Percentiles rank a stretch among this genome's conserved stretches.
Conservation (phyloP, 2,113 vertebrate genomes). For the Urocynchramus pylzowi region DNA sequence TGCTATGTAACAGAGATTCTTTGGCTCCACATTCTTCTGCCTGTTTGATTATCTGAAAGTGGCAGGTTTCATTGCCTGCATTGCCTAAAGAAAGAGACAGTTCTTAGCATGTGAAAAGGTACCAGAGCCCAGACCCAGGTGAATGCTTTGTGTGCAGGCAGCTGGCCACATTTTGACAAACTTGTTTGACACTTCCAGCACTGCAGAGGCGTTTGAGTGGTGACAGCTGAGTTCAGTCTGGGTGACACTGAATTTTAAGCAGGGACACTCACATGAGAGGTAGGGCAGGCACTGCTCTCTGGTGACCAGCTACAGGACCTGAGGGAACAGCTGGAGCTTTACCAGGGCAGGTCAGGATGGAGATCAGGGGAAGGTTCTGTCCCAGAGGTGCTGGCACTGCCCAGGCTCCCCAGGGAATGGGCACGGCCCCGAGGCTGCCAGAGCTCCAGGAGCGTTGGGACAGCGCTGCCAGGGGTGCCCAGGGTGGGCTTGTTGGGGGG, state of each 20-base stretch:
- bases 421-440: neutral
- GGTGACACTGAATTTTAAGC: neutral
- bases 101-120: neutral
- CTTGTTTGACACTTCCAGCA: neutral
- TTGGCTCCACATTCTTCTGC: neutral
- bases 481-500: neutral
- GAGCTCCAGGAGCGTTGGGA: neutral
- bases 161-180: neutral
- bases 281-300: neutral
- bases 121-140: neutral
- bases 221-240: neutral
- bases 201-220: neutral
- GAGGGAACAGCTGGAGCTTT: accelerated
- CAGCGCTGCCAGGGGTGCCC: neutral
- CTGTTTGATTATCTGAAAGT: neutral
- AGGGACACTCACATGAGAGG: neutral
- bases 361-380: accelerated
- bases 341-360: accelerated
- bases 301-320: too few species aligned
- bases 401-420: neutral
- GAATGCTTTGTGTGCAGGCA: neutral
- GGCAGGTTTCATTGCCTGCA: neutral
- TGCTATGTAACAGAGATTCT: neutral
- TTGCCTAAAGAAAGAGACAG: neutral
- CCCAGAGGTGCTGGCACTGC: neutral